phyloP scores from a whole-genome alignment of 2,113 vertebrate species.

The Pseudopipra pipra region DNA sequence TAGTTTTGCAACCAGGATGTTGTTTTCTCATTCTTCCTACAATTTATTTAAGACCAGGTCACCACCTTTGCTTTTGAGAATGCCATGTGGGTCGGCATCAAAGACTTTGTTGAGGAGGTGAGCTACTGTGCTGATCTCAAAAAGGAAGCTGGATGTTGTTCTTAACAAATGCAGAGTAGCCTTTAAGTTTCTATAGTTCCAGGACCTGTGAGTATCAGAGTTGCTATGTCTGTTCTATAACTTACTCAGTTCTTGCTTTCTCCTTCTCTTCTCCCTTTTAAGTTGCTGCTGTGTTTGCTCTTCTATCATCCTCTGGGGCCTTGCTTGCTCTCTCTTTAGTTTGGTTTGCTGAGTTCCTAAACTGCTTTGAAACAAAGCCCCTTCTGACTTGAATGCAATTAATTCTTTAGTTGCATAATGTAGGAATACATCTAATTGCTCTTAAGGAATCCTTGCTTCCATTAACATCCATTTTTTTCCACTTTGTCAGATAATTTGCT shows the following conservation, averaged over 20 bases:
- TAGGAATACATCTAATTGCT: background rate
- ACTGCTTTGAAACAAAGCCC: background rate
- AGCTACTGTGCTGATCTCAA: background rate
- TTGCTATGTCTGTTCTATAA: background rate
- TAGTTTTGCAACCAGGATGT: background rate
- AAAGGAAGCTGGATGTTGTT: background rate
- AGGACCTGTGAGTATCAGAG: background rate
- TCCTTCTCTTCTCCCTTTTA: background rate
- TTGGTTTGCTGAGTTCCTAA: background rate
- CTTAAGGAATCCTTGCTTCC: background rate
- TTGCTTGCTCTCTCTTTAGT: background rate
- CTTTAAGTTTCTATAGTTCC: background rate
- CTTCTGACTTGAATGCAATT: background rate
- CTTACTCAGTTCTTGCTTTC: background rate
- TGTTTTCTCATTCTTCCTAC: background rate
- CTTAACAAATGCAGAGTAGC: background rate
- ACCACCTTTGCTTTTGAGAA: background rate
- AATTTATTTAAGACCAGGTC: background rate
- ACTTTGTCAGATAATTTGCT: background rate
- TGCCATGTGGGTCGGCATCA: accelerated
- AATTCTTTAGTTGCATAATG: background rate
- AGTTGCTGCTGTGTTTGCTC: background rate
- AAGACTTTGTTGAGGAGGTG: background rate
- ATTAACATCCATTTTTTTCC: background rate
- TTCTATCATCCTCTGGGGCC: background rate